Percentiles rank a stretch among this genome's conserved stretches.
Conservation (phyloP, 2,797 vertebrate species). For the Brachyrhaphis roseni region DNA sequence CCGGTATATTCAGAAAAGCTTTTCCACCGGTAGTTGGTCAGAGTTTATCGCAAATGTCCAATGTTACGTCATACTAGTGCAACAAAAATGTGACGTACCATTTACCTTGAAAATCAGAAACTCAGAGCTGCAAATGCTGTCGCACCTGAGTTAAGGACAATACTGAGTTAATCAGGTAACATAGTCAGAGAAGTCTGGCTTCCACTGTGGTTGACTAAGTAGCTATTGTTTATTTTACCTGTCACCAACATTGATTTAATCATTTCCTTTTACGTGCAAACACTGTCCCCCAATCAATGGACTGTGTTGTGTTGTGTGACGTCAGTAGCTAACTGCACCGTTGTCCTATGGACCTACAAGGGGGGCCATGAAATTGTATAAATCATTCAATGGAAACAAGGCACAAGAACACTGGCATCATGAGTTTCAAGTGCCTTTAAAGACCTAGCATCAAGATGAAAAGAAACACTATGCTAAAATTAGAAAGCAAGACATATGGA, state of each 20-base stretch:
- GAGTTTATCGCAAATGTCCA: neutral
- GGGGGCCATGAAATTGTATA: too few species aligned
- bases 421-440: too few species aligned
- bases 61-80: neutral
- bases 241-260: too few species aligned
- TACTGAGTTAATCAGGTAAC: too few species aligned
- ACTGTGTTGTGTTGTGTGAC: neutral
- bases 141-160: neutral
- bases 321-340: neutral
- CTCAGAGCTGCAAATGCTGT: neutral
- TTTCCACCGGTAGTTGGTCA: neutral
- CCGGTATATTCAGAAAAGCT: neutral
- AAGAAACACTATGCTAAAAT: neutral
- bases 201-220: neutral
- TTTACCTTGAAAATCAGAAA: neutral
- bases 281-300: neutral
- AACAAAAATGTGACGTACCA: neutral
- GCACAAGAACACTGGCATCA: neutral
- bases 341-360: too few species aligned
- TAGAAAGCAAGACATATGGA: neutral
- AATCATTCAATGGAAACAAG: neutral
- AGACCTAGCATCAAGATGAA: neutral
- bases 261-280: too few species aligned
- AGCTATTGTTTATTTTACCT: neutral
- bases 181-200: neutral